Base-by-base conservation (phyloP, 2,888 invertebrate genomes). In the Dynastes hyllus region DNA sequence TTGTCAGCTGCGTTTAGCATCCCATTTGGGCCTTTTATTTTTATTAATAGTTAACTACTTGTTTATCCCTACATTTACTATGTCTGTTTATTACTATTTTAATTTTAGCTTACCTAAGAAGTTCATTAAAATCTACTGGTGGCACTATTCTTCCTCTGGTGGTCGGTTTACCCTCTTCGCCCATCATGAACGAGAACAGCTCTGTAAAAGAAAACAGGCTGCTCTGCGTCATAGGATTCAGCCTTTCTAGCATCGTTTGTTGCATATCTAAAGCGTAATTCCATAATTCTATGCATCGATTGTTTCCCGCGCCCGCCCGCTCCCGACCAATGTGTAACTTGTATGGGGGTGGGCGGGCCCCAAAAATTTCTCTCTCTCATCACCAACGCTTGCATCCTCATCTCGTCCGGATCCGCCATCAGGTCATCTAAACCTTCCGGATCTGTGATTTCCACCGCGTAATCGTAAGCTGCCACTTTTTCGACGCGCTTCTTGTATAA, bases 181-280 rank as follows among this genome's bases (percentile, higher is more conserved):
- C 95, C 88, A 97, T 93, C 96, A 98, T 97, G 89, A 97, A 98
- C 79, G 95, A 95, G 89, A 97, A 97, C 50, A 98, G 92, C 89
- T 99, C 98, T 2, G 97, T 96, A 89, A 98, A 98, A 84, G 97
- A 97, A 87, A 97, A 94, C 81, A 98, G 92, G 81, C 96, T 96
- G 87, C 97, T 97, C 88, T 98, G 97, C 11, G 98, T 98, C 94
- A 98, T 96, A 37, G 97, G 96, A 88, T 96, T 97, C 73, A 98
- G 92, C 27, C 98, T 96, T 84, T 97, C 97, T 83, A 98, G 91
- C 90, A 97, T 96, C 81, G 94, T 93, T 88, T 97, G 97, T 89
- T 98, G 98, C 96, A 98, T 97, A 88, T 97, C 97, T 53, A 98
- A 91, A 40, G 98, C 98, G 90, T 98, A 98, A 89, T 97, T 96